Percentiles rank a stretch among this genome's conserved stretches.
These are phyloP conservation scores for Aeoliscus strigatus DNA, from an alignment of 2,797 vertebrate genomes.

Conservation along the genomic window DNA sequence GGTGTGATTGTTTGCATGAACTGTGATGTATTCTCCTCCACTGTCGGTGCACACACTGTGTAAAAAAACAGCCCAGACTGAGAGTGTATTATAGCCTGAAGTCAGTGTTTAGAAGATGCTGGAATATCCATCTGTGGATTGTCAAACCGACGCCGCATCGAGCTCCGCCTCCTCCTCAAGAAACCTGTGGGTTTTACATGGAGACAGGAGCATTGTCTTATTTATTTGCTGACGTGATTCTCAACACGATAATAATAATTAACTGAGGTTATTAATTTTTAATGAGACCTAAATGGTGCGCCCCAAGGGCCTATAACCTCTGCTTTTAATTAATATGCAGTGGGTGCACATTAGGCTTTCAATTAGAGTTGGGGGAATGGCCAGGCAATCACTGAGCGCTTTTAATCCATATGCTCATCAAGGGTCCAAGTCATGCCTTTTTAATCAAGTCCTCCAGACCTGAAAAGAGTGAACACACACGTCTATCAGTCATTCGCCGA, in stretches of 20 bases:
- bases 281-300: slow-evolving; percentile 77
- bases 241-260: slow-evolving; percentile 78
- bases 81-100: too few species aligned
- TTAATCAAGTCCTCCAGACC: slow-evolving; percentile 73
- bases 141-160: too few species aligned
- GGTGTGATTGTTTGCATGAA: too few species aligned
- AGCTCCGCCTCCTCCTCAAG: too few species aligned
- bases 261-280: slow-evolving; percentile 80
- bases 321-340: slow-evolving; percentile 79
- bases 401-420: slow-evolving; percentile 80
- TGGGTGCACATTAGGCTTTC: slow-evolving; percentile 77
- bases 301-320: slow-evolving; percentile 75
- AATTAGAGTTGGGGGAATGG: slow-evolving; percentile 75
- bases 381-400: slow-evolving; percentile 67
- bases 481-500: slow-evolving; percentile 61
- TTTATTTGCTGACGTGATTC: slow-evolving; percentile 71
- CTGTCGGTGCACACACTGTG: too few species aligned
- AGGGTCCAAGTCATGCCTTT: slow-evolving; percentile 71
- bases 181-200: slow-evolving; percentile 1
- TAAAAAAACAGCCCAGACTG: too few species aligned
- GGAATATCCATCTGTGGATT: too few species aligned
- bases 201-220: slow-evolving; percentile 59
- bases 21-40: too few species aligned
- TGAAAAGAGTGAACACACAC: slow-evolving; percentile 55
- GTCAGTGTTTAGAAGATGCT: too few species aligned